Percentiles rank a stretch among this genome's conserved stretches.
phyloP scores from a whole-genome alignment of 1,140 invertebrate species.

The Zaprionus ghesquierei region DNA sequence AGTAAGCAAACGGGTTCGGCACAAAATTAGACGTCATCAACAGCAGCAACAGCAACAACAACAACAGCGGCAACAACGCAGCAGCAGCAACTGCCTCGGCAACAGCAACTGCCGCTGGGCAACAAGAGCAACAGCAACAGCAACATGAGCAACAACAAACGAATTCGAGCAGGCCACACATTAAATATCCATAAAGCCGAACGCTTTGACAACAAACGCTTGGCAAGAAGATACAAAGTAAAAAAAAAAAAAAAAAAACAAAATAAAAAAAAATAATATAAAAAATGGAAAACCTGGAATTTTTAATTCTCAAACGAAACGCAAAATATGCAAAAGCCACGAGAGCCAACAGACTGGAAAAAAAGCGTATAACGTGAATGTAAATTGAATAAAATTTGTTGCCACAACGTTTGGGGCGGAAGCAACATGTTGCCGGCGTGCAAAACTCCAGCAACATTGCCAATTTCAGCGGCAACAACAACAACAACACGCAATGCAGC shows the following conservation, averaged over 20 bases:
- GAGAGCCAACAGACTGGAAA: conserved; percentile 15
- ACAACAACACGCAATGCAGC: conserved; percentile 6
- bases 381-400: conserved; percentile 35
- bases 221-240: conserved; percentile 3
- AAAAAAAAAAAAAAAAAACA: conserved; percentile 16
- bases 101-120: conserved; percentile 13
- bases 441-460: conserved; percentile 30
- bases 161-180: conserved; percentile 16
- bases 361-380: conserved; percentile 21
- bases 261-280: conserved; percentile 24
- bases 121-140: conserved; percentile 13
- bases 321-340: conserved; percentile 37
- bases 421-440: conserved; percentile 70
- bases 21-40: conserved; percentile 74
- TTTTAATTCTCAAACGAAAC: conserved; percentile 46
- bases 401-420: conserved; percentile 12
- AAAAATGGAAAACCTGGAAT: too few relatives aligned
- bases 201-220: conserved; percentile 25
- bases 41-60: conserved; percentile 38
- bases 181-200: conserved; percentile 25
- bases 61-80: conserved; percentile 21
- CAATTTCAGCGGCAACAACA: conserved; percentile 35
- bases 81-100: conserved; percentile 10
- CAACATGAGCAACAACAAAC: conserved; percentile 24
- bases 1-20: conserved; percentile 77